Percentiles rank a stretch among this genome's conserved stretches.
phyloP scores from a whole-genome alignment of 2,888 invertebrate species.

The Cynaeus angustus region DNA sequence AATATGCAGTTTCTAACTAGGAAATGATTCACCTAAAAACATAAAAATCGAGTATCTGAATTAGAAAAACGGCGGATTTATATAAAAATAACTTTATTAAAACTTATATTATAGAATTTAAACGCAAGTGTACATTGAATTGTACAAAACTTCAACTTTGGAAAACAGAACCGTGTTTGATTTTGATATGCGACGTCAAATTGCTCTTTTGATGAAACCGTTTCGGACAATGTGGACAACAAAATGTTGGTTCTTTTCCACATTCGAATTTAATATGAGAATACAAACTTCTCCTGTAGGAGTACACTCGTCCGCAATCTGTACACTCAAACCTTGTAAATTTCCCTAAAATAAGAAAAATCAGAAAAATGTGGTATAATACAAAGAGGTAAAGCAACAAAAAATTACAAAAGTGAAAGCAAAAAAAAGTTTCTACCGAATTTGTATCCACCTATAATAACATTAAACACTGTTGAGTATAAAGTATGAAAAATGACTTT shows the following conservation, averaged over 20 bases:
- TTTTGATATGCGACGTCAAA: slow-evolving; percentile 45
- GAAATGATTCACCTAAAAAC: too few species aligned
- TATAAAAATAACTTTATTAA: too few species aligned
- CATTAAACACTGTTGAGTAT: not conserved
- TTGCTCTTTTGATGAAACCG: slow-evolving; percentile 76
- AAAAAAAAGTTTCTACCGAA: too few species aligned
- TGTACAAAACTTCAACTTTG: not conserved
- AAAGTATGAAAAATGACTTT: not conserved
- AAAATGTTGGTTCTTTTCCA: slow-evolving; percentile 81
- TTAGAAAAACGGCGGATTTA: too few species aligned
- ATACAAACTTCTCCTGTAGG: slow-evolving; percentile 57
- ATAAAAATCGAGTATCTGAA: too few species aligned
- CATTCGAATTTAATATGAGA: slow-evolving; percentile 79
- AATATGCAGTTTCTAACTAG: too few species aligned
- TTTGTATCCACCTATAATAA: too few species aligned
- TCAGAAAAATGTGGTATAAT: slow-evolving; percentile 13
- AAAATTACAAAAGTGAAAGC: not conserved
- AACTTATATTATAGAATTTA: too few species aligned
- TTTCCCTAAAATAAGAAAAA: slow-evolving; percentile 28
- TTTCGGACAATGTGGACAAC: slow-evolving; percentile 81
- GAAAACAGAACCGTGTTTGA: slow-evolving; percentile 2
- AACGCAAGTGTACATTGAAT: too few species aligned
- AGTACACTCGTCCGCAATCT: slow-evolving; percentile 42
- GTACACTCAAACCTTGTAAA: slow-evolving; percentile 10
- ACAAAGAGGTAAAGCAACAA: slow-evolving; percentile 1